Base-by-base conservation (phyloP, 1,140 invertebrate species). In the Pectinophora gossypiella region DNA sequence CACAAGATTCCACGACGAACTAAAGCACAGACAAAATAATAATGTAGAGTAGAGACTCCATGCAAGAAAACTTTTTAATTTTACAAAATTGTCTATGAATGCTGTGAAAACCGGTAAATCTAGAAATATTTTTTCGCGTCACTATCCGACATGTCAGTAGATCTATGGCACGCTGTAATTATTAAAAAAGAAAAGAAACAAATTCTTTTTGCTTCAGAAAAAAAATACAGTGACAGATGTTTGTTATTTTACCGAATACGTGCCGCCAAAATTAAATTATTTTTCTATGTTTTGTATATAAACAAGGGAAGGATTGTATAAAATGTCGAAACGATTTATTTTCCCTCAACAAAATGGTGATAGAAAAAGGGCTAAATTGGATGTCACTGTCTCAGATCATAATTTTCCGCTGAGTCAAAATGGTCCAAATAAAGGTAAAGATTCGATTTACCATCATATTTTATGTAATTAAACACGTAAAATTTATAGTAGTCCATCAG, bases 381-480 rank as follows among this genome's bases (percentile, higher is more conserved):
- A 86, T 69, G 48, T 82, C 10, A 76, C 71, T 15, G 63, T 76
- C 46, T 72, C 75, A 13, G 78, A 86, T 64, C 80, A 86, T 46
- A 82, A 84, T 42, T 79, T 86, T 66, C 76, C 80, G 45, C 35
- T 79, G 9, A 86, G 80, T 69, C 82, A 84, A 79, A 82, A 73
- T 47, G 63, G 51, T 19, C 47, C 53, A n/a, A 68, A 57, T n/a
- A 65, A 69, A 68, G 76, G 76, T 82, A 64, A 21, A 44, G 6
- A 40, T n/a, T 9, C 7, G 27, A 40, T 2, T 40, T 15, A 13
- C 16, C 16, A 3, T 15, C 13, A 40, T 13, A 2, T 16, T 40
- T 40, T 58, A 16, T 16, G 6, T 13, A 40, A 47, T 45, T 42
- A 45, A 15, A 18, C 13, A 13, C 15, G 36, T 3, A 7, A 40